Conservation (phyloP, 2,888 invertebrate species). For the Lobophora halterata region DNA sequence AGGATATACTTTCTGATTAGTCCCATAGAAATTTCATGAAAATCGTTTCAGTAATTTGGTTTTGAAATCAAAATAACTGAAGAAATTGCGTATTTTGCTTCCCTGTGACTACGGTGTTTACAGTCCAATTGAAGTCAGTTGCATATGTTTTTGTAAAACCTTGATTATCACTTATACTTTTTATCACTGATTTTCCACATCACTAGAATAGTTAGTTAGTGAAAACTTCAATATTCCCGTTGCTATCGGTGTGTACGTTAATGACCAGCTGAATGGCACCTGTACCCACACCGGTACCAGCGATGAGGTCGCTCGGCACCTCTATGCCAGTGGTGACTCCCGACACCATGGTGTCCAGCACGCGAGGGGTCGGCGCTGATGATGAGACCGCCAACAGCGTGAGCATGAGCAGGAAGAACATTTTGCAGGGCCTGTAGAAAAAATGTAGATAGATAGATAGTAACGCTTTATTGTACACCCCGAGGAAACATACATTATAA, state of each 20-base stretch:
- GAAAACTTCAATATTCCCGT: constrained; percentile 68
- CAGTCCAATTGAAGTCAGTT: too few species aligned
- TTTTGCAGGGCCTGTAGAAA: constrained; percentile 52
- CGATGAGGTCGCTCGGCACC: constrained; percentile 57
- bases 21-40: too few species aligned
- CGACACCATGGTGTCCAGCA: constrained; percentile 46
- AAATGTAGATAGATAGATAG: too few species aligned
- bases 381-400: constrained; percentile 40
- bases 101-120: too few species aligned
- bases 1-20: too few species aligned
- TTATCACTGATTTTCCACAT: not conserved
- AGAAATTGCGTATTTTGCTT: too few species aligned
- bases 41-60: too few species aligned
- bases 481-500: constrained; percentile 8
- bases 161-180: constrained; percentile 3
- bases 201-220: constrained; percentile 43
- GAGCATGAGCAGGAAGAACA: constrained; percentile 36
- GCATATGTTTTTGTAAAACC: too few species aligned
- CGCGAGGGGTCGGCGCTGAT: constrained; percentile 50
- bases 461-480: too few species aligned
- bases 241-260: constrained; percentile 67
- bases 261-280: constrained; percentile 67
- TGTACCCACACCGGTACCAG: constrained; percentile 52
- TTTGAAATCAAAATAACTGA: too few species aligned
- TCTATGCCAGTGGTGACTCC: constrained; percentile 66